Percentiles rank a stretch among this genome's conserved stretches.
phyloP scores from a whole-genome alignment of 2,113 vertebrate genomes.

The Ranitomeya imitator region DNA sequence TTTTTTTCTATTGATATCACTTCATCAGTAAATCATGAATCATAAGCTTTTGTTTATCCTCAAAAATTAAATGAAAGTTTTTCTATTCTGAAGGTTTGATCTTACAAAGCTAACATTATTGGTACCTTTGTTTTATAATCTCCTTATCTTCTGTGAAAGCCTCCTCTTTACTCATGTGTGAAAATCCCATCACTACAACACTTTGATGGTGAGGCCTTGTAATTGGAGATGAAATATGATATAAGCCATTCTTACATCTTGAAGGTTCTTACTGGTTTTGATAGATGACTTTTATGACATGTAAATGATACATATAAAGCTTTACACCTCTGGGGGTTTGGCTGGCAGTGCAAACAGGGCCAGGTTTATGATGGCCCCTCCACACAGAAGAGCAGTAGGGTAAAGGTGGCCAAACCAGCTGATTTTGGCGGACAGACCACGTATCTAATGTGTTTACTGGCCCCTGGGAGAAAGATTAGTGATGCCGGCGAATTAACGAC shows the following conservation, averaged over 20 bases:
- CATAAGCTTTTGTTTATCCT: neutral
- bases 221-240: slow-evolving; percentile 44
- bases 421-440: too few relatives aligned
- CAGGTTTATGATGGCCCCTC: too few relatives aligned
- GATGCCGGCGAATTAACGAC: too few relatives aligned
- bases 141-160: slow-evolving; percentile 12
- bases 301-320: neutral
- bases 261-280: neutral
- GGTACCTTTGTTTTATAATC: slow-evolving; percentile 3
- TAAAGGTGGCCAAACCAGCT: too few relatives aligned
- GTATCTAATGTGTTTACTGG: neutral
- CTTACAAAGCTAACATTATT: neutral
- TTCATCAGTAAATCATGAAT: neutral
- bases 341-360: neutral
- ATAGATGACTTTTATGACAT: neutral
- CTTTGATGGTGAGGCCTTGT: neutral
- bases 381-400: too few relatives aligned
- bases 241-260: slow-evolving; percentile 19
- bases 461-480: too few relatives aligned
- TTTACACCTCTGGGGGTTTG: neutral
- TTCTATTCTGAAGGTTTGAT: neutral
- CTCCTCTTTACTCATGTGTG: neutral
- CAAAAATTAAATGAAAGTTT: neutral
- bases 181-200: neutral
- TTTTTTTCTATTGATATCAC: neutral